Percentiles rank a stretch among this genome's conserved stretches.
phyloP scores from a whole-genome alignment of 2,888 invertebrate species.

The Odontothrips loti region DNA sequence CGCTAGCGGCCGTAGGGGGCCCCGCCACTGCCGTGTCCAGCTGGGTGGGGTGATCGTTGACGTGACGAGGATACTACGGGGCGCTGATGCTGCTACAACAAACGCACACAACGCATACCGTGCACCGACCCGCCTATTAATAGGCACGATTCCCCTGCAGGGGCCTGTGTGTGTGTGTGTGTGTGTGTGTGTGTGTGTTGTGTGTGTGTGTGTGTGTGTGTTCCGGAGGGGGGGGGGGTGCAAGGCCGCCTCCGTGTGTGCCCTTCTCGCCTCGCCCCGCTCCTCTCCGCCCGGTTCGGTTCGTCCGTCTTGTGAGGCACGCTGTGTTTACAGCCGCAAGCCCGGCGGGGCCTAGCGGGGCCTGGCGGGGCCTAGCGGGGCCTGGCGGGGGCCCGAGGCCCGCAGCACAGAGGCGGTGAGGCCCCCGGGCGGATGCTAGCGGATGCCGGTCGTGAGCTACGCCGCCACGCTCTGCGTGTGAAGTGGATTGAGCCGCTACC shows the following conservation, averaged over 20 bases:
- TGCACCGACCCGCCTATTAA: background rate
- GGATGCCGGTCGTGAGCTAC: background rate
- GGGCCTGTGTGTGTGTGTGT: background rate
- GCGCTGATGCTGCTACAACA: too few species aligned
- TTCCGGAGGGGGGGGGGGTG: too few species aligned
- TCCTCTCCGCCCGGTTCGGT: too few species aligned
- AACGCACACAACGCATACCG: too few species aligned
- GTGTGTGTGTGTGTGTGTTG: background rate
- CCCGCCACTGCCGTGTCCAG: background rate
- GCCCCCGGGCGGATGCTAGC: background rate
- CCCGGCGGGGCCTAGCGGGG: background rate
- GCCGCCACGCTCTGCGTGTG: background rate
- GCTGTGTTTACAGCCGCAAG: background rate
- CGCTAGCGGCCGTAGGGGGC: background rate
- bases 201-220: background rate
- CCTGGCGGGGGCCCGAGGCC: background rate
- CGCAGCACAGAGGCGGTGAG: background rate
- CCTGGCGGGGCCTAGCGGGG: background rate
- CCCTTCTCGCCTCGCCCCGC: too few species aligned
- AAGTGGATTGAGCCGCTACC: slow-evolving; percentile 8
- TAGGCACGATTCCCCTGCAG: background rate
- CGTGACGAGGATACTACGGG: too few species aligned
- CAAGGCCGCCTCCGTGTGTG: background rate
- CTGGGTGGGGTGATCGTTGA: background rate
- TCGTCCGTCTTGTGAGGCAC: too few species aligned